Percentiles rank a stretch among this genome's conserved stretches.
phyloP scores from a whole-genome alignment of 2,797 vertebrate genomes.

The Sebastes hopkinsi region DNA sequence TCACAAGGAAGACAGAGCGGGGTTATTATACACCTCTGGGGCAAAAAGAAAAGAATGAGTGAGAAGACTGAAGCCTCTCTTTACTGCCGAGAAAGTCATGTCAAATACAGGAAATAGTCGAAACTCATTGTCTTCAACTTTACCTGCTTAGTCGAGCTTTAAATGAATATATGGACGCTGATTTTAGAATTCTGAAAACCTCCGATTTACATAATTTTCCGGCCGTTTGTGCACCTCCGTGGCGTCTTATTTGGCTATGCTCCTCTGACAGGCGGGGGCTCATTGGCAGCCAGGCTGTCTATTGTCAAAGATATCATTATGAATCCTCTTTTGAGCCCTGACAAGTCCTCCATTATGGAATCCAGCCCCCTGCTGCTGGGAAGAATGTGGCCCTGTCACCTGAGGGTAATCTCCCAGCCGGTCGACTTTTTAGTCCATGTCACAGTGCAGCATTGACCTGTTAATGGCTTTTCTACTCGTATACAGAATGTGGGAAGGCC shows the following conservation, averaged over 20 bases:
- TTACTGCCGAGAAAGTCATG: conserved; percentile 1
- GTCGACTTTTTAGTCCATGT: conserved; percentile 57
- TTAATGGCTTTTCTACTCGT: conserved; percentile 61
- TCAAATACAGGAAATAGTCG: background rate
- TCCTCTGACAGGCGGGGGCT: conserved; percentile 61
- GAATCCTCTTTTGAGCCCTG: conserved; percentile 65
- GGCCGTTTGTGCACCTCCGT: background rate
- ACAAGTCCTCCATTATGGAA: conserved; percentile 72
- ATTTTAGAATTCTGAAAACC: background rate
- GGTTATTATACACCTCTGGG: conserved; percentile 42
- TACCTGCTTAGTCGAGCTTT: background rate
- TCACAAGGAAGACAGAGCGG: conserved; percentile 36
- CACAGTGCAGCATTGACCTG: conserved; percentile 52
- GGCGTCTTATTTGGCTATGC: conserved; percentile 39
- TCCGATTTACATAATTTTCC: conserved; percentile 15
- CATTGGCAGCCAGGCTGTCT: conserved; percentile 68
- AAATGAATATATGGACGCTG: background rate
- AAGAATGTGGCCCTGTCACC: conserved; percentile 67
- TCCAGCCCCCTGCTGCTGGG: conserved; percentile 43
- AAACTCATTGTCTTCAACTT: background rate
- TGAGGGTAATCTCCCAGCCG: conserved; percentile 59
- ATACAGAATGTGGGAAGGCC: conserved; percentile 28
- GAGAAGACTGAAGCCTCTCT: conserved; percentile 7
- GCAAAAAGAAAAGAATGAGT: conserved; percentile 30
- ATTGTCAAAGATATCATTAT: conserved; percentile 77